Conservation (phyloP, 2,888 invertebrate species). For the Himalopsyche anomala region DNA sequence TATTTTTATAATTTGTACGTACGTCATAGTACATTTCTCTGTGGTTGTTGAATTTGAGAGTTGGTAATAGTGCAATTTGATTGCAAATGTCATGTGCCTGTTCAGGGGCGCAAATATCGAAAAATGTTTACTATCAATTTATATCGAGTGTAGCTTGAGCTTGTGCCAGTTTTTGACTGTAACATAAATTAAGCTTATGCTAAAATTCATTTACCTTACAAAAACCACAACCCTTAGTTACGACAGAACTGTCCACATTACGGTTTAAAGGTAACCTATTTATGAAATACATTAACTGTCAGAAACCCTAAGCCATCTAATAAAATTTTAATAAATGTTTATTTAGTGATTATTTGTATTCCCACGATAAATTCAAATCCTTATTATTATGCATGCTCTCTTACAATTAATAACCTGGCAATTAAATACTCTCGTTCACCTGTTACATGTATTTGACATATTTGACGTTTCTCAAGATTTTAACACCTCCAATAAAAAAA, state of each 20-base stretch:
- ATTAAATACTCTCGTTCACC: not conserved
- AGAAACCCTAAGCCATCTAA: not conserved
- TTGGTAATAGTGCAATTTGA: constrained; percentile 3
- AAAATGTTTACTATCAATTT: constrained; percentile 30
- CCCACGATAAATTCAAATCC: not conserved
- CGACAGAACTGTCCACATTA: not conserved
- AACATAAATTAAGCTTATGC: constrained; percentile 21
- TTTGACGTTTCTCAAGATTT: not conserved
- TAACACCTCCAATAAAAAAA: not conserved
- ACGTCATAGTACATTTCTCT: too few species aligned
- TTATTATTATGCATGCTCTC: not conserved
- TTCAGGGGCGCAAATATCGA: constrained; percentile 25
- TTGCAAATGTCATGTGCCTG: constrained; percentile 24
- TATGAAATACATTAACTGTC: not conserved
- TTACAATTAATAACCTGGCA: not conserved
- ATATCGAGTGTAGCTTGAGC: not conserved
- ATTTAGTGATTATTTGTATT: not conserved
- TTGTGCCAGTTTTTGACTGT: not conserved
- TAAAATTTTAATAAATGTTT: constrained; percentile 12
- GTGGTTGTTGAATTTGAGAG: too few species aligned
- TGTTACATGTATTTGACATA: not conserved
- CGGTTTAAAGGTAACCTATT: constrained; percentile 7
- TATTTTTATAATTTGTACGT: too few species aligned
- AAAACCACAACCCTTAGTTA: not conserved
- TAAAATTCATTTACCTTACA: not conserved